Evolutionary conservation across 2,888 invertebrate species (phyloP).

Genomic region (Achlya flavicornis): DNA sequence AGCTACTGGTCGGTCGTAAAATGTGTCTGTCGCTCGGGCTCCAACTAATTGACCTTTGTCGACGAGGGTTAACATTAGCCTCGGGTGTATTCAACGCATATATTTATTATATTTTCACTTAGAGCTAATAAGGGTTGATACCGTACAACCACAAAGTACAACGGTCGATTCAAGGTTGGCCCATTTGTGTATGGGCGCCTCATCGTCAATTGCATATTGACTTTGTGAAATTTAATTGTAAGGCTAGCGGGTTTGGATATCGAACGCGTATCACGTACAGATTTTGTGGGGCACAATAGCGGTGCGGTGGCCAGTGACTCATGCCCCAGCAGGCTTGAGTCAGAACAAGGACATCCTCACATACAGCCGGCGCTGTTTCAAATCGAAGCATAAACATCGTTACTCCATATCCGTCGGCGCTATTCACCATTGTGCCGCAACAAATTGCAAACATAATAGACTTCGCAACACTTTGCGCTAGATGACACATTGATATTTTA

Average conservation of each 20-base stretch:
- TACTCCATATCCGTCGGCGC: slow-evolving; percentile 78
- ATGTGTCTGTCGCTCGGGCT: not conserved
- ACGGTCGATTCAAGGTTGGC: slow-evolving; percentile 27
- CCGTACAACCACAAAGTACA: slow-evolving; percentile 24
- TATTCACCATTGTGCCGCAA: slow-evolving; percentile 79
- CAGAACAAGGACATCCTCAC: slow-evolving; percentile 76
- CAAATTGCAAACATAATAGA: slow-evolving; percentile 77
- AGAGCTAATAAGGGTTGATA: slow-evolving; percentile 28
- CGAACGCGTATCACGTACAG: slow-evolving; percentile 57
- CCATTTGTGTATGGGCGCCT: slow-evolving; percentile 28
- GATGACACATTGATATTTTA: slow-evolving; percentile 73
- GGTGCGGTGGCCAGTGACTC: slow-evolving; percentile 66
- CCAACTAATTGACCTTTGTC: slow-evolving; percentile 7
- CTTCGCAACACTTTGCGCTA: slow-evolving; percentile 69
- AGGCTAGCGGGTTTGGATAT: slow-evolving; percentile 32
- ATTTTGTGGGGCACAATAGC: slow-evolving; percentile 63
- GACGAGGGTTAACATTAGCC: slow-evolving; percentile 6
- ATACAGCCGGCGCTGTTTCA: slow-evolving; percentile 59
- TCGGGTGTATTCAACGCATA: slow-evolving; percentile 17
- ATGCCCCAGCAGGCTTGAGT: slow-evolving; percentile 54
- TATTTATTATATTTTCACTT: slow-evolving; percentile 17
- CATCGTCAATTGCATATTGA: slow-evolving; percentile 2
- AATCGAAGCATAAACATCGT: slow-evolving; percentile 78
- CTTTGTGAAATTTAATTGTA: slow-evolving; percentile 21
- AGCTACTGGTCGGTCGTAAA: not conserved